phyloP scores from a whole-genome alignment of 2,888 invertebrate genomes.

The Molorchus minor region DNA sequence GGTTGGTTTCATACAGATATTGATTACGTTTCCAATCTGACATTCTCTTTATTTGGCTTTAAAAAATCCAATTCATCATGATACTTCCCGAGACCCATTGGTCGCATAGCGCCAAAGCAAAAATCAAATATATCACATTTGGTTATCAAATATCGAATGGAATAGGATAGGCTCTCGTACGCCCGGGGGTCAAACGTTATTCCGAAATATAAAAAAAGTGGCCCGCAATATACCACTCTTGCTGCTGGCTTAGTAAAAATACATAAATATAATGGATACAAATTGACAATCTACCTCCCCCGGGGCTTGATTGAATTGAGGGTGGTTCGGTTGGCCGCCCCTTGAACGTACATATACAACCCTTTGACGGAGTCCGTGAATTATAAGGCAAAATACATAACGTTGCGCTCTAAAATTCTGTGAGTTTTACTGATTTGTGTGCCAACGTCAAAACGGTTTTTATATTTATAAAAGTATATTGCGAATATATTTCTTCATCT shows the following conservation, averaged over 20 bases:
- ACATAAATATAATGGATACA: constrained; percentile 62
- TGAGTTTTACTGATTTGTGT: background rate
- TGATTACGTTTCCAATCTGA: constrained; percentile 48
- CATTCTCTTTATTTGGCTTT: constrained; percentile 49
- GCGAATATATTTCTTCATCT: no score
- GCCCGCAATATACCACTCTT: constrained; percentile 50
- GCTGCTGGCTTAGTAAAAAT: constrained; percentile 58
- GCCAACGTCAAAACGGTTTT: no score
- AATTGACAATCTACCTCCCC: constrained; percentile 60
- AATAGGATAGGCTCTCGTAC: constrained; percentile 55
- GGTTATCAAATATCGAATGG: constrained; percentile 57
- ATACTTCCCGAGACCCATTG: constrained; percentile 42
- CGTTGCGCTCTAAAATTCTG: constrained; percentile 2
- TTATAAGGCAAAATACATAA: constrained; percentile 26
- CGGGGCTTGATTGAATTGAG: constrained; percentile 58
- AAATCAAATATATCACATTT: constrained; percentile 58
- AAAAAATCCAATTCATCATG: constrained; percentile 50
- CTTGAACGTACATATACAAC: constrained; percentile 21
- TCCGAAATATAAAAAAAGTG: constrained; percentile 54
- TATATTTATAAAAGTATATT: no score
- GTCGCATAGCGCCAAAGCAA: constrained; percentile 52
- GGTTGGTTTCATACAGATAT: constrained; percentile 37
- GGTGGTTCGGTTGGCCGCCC: constrained; percentile 26
- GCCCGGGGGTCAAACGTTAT: constrained; percentile 56
- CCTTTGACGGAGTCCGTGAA: constrained; percentile 19